Evolutionary conservation across 2,113 vertebrate genomes (phyloP).

Genomic region (Hippocampus zosterae): DNA sequence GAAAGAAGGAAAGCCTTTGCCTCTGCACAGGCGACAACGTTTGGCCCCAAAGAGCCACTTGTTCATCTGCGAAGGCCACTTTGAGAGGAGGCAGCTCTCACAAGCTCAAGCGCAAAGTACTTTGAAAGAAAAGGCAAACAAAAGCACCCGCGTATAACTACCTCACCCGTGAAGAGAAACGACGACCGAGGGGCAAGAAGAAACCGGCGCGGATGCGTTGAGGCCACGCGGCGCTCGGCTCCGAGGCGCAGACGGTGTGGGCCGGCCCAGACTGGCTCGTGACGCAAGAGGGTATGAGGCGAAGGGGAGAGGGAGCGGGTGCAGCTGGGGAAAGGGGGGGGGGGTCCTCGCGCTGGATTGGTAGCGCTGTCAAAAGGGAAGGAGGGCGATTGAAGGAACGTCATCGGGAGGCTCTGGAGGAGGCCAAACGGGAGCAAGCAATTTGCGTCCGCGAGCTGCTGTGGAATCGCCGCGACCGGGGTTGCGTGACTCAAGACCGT

Average conservation of each 20-base stretch:
- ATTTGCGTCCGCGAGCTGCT: not conserved
- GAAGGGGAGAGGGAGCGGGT: slow-evolving; percentile 50
- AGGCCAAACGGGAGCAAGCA: not conserved
- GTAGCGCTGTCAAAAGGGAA: no score
- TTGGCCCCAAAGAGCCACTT: slow-evolving; percentile 10
- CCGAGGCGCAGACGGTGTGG: slow-evolving; percentile 9
- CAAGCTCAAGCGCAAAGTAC: not conserved
- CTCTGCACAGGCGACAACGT: not conserved
- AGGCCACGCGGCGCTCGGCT: not conserved
- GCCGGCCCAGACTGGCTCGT: slow-evolving; percentile 8
- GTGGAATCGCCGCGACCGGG: not conserved
- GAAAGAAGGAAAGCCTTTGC: not conserved
- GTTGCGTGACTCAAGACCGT: not conserved
- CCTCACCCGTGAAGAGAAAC: slow-evolving; percentile 21
- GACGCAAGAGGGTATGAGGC: slow-evolving; percentile 13
- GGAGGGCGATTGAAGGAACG: not conserved
- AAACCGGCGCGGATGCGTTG: not conserved
- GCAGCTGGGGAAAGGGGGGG: slow-evolving; percentile 12
- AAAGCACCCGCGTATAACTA: slow-evolving; percentile 32
- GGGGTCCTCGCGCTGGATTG: not conserved
- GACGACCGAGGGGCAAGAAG: not conserved
- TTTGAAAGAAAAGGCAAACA: not conserved
- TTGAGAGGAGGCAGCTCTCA: slow-evolving; percentile 13
- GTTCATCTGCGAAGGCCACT: slow-evolving; percentile 15
- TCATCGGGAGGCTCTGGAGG: not conserved